These are phyloP conservation scores for Latrodectus geometricus DNA, from an alignment of 1,140 invertebrate genomes.

Conservation along the genomic window DNA sequence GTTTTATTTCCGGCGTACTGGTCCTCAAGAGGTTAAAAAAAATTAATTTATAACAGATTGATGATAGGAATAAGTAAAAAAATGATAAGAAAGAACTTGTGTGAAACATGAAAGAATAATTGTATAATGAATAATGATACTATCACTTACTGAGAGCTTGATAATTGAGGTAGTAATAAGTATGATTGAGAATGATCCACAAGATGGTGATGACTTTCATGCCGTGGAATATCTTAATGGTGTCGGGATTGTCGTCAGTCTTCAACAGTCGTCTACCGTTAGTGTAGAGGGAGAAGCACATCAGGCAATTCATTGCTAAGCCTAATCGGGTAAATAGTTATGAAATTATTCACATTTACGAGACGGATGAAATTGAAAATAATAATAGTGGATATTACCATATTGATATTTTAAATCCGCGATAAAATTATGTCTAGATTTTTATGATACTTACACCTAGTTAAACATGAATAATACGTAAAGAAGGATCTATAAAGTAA, in stretches of 20 bases:
- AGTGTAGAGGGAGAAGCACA: constrained; percentile 13
- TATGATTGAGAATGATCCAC: constrained; percentile 93
- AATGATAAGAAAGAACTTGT: too few relatives aligned
- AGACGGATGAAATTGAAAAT: too few relatives aligned
- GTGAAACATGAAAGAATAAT: too few relatives aligned
- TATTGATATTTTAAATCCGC: too few relatives aligned
- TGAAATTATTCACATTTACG: not conserved
- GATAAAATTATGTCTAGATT: too few relatives aligned
- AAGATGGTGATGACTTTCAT: constrained; percentile 84
- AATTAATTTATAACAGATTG: not conserved
- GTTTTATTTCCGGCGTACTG: too few relatives aligned
- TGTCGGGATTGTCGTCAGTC: not conserved
- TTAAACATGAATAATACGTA: too few relatives aligned
- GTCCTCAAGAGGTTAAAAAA: too few relatives aligned
- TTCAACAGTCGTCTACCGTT: not conserved
- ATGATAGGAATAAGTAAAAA: too few relatives aligned
- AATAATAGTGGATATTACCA: too few relatives aligned
- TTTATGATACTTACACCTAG: too few relatives aligned
- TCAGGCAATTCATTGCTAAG: not conserved
- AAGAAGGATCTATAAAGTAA: too few relatives aligned
- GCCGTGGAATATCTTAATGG: constrained; percentile 71
- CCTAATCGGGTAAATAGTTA: not conserved
- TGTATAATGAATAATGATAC: not conserved
- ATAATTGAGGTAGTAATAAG: constrained; percentile 65
- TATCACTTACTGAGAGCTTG: constrained; percentile 10